Conservation (phyloP, 2,888 invertebrate genomes). For the Thymelicus acteon region DNA sequence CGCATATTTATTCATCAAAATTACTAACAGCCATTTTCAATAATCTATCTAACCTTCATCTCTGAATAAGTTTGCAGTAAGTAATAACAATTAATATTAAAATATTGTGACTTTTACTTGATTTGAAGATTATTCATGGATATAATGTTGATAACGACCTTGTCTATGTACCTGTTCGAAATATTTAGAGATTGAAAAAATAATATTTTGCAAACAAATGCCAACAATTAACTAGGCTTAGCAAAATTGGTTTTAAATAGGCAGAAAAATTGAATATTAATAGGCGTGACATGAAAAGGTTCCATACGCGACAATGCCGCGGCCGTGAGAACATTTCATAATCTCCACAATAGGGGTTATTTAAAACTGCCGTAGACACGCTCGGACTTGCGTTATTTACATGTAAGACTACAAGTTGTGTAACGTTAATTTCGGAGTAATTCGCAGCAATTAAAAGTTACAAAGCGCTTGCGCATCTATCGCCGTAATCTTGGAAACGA, state of each 20-base stretch:
- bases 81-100: too few species aligned
- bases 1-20: too few species aligned
- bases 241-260: slow-evolving; percentile 29
- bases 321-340: slow-evolving; percentile 77
- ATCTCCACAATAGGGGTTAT: slow-evolving; percentile 70
- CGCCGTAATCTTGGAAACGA: background rate
- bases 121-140: too few species aligned
- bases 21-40: too few species aligned
- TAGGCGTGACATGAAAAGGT: slow-evolving; percentile 53
- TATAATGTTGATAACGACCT: too few species aligned
- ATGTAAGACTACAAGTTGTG: slow-evolving; percentile 53
- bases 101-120: too few species aligned
- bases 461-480: slow-evolving; percentile 10
- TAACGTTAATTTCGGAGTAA: slow-evolving; percentile 52
- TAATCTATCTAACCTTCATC: too few species aligned
- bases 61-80: too few species aligned
- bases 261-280: slow-evolving; percentile 46
- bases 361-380: slow-evolving; percentile 67
- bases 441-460: slow-evolving; percentile 43
- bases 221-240: slow-evolving; percentile 34
- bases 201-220: slow-evolving; percentile 20
- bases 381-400: slow-evolving; percentile 64
- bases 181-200: background rate
- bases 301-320: slow-evolving; percentile 59
- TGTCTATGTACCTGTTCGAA: too few species aligned